Evolutionary conservation across 37 sponge, comb jelly and placozoan species (phyloP), one percentile per base, ranked within the genome.

Genomic region (Crambe crambe): DNA sequence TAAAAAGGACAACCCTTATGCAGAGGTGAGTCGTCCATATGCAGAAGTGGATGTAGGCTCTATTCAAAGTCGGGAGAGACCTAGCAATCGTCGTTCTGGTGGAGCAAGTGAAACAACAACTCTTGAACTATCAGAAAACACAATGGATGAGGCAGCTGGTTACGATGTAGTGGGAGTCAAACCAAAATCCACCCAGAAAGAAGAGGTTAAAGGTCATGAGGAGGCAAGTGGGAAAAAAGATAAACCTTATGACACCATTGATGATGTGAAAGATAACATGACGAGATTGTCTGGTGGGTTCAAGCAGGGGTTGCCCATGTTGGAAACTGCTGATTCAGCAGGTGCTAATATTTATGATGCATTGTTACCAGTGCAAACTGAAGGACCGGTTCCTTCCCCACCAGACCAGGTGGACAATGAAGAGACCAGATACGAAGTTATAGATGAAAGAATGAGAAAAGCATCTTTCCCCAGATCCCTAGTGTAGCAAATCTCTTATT

Each of bases 191-290:
- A 47, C 9, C 12, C 51, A 47, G 6, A 47, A 47, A 12, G 12
- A 47, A 47, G 51, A 15, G 6, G 51, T 15, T 47, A 47, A 47
- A 15, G 6, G 12, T 47, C 10, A 47, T 47, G 51, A 47, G 12
- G 51, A 47, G 51, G 51, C 6, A 47, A 47, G 12, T 47, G 51
- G 12, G 51, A 3, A 31, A 36, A 71, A 70, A 42, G 58, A 69
- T 31, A 39, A 56, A 56, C 40, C 70, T 37, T 80, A 80, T 25
- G 80, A 80, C 58, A 80, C 80, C 25, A 51, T 65, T 70, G 44
- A 23, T 42, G 71, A 73, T 32, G 51, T 47, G 12, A 73, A 1
- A 43, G 51, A 23, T 12, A 47, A 47, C 22, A 76, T 2, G n/a
- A 37, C 27, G 44, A 4, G 35, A 56, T 17, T 6, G 36, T 22